Evolutionary conservation across 2,797 vertebrate species (phyloP).

Genomic region (Notolabrus celidotus): DNA sequence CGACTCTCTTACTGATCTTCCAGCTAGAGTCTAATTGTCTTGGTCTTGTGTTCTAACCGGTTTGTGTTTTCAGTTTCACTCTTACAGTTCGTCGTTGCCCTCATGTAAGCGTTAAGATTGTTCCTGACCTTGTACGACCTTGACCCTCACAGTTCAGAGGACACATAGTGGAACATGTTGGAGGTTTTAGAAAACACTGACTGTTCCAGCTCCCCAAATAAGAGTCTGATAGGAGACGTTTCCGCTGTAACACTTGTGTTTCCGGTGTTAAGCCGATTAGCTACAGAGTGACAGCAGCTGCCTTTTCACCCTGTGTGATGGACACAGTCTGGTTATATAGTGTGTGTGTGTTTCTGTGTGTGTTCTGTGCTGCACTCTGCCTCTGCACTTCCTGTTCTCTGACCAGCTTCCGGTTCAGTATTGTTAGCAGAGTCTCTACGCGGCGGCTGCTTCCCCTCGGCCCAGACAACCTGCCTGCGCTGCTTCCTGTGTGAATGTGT

Average conservation of each 20-base stretch:
- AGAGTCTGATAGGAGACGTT: not conserved
- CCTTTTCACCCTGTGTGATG: constrained; percentile 6
- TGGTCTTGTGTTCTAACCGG: too few species aligned
- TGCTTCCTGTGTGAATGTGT: not conserved
- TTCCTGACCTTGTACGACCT: not conserved
- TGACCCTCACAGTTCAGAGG: not conserved
- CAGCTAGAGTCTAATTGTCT: too few species aligned
- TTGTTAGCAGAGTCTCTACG: constrained; percentile 56
- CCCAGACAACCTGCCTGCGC: constrained; percentile 58
- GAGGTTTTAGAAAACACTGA: not conserved
- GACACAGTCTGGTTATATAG: not conserved
- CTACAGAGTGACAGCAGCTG: not conserved
- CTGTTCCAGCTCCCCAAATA: not conserved
- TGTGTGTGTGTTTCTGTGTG: not conserved
- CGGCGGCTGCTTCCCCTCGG: constrained; percentile 52
- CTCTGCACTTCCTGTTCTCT: constrained; percentile 77
- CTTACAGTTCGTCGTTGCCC: too few species aligned
- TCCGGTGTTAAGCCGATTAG: constrained; percentile 5
- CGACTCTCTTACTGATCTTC: too few species aligned
- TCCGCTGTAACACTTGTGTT: not conserved
- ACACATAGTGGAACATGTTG: not conserved
- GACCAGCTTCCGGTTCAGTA: constrained; percentile 76
- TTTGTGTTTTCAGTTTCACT: too few species aligned
- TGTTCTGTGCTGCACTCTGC: constrained; percentile 48
- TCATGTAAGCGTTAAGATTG: not conserved